Base-by-base conservation (phyloP, 1,140 invertebrate species). In the Delia radicum region DNA sequence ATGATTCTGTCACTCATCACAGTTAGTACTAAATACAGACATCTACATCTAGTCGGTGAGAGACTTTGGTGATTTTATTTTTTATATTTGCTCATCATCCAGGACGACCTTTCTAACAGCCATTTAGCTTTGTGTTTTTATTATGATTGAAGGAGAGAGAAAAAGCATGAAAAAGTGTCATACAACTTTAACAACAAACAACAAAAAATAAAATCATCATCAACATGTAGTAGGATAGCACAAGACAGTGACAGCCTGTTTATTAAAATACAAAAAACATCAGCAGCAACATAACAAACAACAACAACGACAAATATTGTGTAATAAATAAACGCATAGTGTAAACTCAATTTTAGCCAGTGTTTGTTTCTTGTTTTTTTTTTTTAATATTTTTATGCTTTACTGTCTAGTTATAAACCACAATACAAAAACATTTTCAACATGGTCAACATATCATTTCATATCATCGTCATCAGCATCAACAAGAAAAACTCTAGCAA, bases 331-430 rank as follows among this genome's bases (percentile, higher is more conserved):
- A 69, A 33, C 29, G 65, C 29, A 69, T 33, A 69, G 65, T 69
- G 65, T 69, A 69, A 69, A 69, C 65, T 69, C 65, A 69, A 69
- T 69, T 69, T 69, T 69, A 69, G 65, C 29, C 65, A 21, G 48
- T 21, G 5, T 18, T 12, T 63, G 7, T 63, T 65, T 27, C 62
- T 63, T 24, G 7, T 63, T 15, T 33, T 37, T n/a, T 13, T 31
- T 69, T 33, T n/a, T 33, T 69, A 10, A 24, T 21, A 8, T 24
- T 10, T 37, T 33, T 33, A 21, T 55, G 6, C 29, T 69, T 18
- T 67, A n/a, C 24, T 15, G 27, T 67, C n/a, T 67, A 13, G 27
- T 21, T 69, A 13, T 18, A n/a, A 37, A 69, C 29, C n/a, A 69
- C 29, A 31, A 69, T 13, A 67, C 48, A 55, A 67, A 69, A 69